Base-by-base conservation (phyloP, 1,140 invertebrate species). In the Nasonia giraulti region DNA sequence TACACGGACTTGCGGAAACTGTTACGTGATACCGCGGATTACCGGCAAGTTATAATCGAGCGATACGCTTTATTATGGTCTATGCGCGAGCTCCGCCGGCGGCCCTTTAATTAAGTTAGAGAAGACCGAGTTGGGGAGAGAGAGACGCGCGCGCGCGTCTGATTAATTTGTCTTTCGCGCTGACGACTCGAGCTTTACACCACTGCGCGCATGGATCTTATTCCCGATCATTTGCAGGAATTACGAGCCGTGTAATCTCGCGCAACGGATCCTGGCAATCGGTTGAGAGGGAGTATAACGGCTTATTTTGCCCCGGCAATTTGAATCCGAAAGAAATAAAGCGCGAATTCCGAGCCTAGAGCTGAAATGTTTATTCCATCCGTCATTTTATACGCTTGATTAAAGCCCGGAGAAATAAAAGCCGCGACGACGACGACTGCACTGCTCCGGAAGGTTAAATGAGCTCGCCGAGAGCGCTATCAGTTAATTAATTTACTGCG, bases 41-140 rank as follows among this genome's bases (percentile, higher is more conserved):
- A 82, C 17, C n/a, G n/a, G 7, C 73, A 73, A 76, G 71, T 82
- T 75, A 82, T 82, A 82, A 82, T 82, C 73, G 81, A 76, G 81
- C 33, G 50, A 82, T 82, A 82, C 81, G 81, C 47, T 82, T 75
- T 82, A 82, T 82, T 76, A 76, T 68, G 33, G 81, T 62, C 50
- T 82, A 76, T 44, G n/a, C 55, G 5, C 55, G 5, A 12, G 50
- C 50, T 55, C 17, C 20, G 6, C 17, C 20, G 6, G 4, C 55
- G 55, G 55, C 5, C 81, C 73, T 75, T 82, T 82, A 82, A 82
- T 82, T 82, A 82, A 76, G 47, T 82, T 82, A 66, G n/a, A 47
- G 3, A 4, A 37, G 27, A 27, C 79, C n/a, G 12, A 80, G 23
- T 31, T 80, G 10, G 47, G 1, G 47, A 11, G 47, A 50, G 17